phyloP scores from a whole-genome alignment of 2,888 invertebrate species.

The Sarcophaga caerulescens region DNA sequence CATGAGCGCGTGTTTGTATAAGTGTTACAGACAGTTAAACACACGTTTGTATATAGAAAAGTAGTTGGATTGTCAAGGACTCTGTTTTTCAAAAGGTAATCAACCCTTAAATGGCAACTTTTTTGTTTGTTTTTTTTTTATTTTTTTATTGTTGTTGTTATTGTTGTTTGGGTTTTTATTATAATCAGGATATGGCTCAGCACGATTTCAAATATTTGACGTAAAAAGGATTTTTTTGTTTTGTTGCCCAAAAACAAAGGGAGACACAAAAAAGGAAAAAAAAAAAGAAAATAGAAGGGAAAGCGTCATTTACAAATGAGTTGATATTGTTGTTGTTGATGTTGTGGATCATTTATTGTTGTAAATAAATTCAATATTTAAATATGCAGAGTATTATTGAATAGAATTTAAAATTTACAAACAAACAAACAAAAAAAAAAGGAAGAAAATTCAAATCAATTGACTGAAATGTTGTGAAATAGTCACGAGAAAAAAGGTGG shows the following conservation, averaged over 20 bases:
- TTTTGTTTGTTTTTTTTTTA: constrained; percentile 18
- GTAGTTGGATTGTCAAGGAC: constrained; percentile 62
- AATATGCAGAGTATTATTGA: neutral
- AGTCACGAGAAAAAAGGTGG: too few relatives aligned
- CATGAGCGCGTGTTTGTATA: too few relatives aligned
- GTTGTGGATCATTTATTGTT: too few relatives aligned
- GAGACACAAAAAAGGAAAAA: too few relatives aligned
- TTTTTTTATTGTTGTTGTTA: neutral
- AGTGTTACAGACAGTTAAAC: constrained; percentile 17
- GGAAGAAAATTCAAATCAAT: too few relatives aligned
- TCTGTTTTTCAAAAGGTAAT: constrained; percentile 58
- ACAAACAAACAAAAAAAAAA: too few relatives aligned
- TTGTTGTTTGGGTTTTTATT: constrained; percentile 16
- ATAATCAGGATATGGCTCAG: constrained; percentile 58
- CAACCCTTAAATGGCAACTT: constrained; percentile 59
- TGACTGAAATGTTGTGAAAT: too few relatives aligned
- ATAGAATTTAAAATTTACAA: too few relatives aligned
- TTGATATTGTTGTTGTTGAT: too few relatives aligned
- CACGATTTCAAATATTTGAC: constrained; percentile 48
- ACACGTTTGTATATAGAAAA: constrained; percentile 20
- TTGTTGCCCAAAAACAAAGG: too few relatives aligned
- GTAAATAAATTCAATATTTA: neutral
- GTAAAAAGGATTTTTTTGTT: neutral
- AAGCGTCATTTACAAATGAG: too few relatives aligned
- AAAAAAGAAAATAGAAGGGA: too few relatives aligned